These are phyloP conservation scores for Hiodon alosoides DNA, from an alignment of 2,113 vertebrate species.

Conservation along the genomic window DNA sequence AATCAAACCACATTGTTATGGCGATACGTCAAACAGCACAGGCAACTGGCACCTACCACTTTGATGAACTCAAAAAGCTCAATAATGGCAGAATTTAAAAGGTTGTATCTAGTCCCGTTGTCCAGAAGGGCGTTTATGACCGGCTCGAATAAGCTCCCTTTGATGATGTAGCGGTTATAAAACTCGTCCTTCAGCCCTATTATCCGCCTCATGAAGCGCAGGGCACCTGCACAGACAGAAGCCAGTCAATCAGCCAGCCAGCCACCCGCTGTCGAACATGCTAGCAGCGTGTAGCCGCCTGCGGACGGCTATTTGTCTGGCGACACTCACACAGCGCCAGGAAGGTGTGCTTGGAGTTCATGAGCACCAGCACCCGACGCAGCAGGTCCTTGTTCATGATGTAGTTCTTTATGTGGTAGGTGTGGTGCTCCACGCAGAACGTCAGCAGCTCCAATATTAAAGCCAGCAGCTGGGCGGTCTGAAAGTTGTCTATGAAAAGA, in stretches of 20 bases:
- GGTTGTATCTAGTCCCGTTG: constrained; percentile 95
- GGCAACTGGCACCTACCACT: constrained; percentile 74
- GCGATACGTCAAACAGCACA: neutral
- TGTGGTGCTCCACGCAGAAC: constrained; percentile 95
- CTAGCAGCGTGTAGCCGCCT: neutral
- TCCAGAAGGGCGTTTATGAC: constrained; percentile 95
- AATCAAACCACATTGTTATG: neutral
- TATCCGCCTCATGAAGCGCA: constrained; percentile 97
- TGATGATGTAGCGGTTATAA: constrained; percentile 97
- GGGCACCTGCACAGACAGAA: constrained; percentile 71
- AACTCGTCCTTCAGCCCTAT: constrained; percentile 97
- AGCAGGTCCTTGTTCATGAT: constrained; percentile 98
- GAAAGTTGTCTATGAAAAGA: constrained; percentile 81
- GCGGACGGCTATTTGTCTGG: neutral
- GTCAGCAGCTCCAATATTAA: constrained; percentile 94
- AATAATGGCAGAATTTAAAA: constrained; percentile 93
- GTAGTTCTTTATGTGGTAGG: constrained; percentile 97
- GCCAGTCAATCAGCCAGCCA: neutral
- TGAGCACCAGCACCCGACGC: constrained; percentile 89
- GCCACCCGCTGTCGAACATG: neutral
- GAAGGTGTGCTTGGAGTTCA: constrained; percentile 98
- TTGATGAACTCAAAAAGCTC: constrained; percentile 98
- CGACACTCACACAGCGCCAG: constrained; percentile 92
- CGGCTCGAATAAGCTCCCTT: constrained; percentile 96
- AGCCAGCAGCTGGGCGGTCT: constrained; percentile 92